These are phyloP conservation scores for Nicator chloris DNA, from an alignment of 2,113 vertebrate species.

Conservation along the genomic window DNA sequence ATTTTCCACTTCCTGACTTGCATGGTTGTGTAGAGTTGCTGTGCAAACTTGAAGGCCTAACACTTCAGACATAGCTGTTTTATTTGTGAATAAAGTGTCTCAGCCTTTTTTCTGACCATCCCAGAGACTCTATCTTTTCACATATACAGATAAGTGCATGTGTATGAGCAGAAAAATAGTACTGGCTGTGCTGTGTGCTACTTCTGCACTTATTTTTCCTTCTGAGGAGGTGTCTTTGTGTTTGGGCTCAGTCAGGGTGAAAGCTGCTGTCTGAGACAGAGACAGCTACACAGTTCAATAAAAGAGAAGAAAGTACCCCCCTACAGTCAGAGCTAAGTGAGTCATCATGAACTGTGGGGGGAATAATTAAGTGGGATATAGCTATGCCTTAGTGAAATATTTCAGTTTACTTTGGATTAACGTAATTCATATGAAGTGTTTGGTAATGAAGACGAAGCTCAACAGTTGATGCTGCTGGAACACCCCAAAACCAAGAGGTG, in stretches of 20 bases:
- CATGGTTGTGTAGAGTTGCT: constrained; percentile 18
- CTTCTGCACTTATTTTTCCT: neutral
- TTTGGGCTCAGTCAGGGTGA: neutral
- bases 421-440: neutral
- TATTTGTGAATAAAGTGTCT: constrained; percentile 3
- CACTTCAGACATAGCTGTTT: neutral
- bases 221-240: neutral
- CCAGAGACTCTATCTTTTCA: neutral
- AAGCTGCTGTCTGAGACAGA: neutral
- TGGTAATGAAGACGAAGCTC: neutral
- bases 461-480: neutral
- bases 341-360: neutral
- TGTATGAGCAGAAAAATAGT: neutral
- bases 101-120: neutral
- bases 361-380: neutral
- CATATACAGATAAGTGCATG: neutral
- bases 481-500: neutral
- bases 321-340: neutral
- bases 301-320: neutral
- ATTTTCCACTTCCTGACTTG: constrained; percentile 64
- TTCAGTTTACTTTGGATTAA: neutral
- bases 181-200: neutral
- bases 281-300: neutral
- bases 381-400: neutral
- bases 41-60: constrained; percentile 22